phyloP scores from a whole-genome alignment of 2,888 invertebrate species.

The Pheosia tremula region DNA sequence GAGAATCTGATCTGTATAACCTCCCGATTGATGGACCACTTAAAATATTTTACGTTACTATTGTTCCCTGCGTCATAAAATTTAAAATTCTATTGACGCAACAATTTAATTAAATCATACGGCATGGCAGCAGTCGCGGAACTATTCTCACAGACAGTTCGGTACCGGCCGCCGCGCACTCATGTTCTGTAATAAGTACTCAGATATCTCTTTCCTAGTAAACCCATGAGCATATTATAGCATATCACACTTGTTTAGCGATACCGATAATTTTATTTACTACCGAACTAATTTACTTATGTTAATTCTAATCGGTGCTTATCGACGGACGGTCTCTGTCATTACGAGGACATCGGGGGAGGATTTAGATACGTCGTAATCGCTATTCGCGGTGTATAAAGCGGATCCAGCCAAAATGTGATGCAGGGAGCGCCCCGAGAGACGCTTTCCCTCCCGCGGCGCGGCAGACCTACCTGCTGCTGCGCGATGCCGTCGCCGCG shows the following conservation, averaged over 20 bases:
- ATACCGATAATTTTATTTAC: background rate
- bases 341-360: constrained; percentile 10
- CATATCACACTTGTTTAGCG: background rate
- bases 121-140: constrained; percentile 9
- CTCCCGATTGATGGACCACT: no score
- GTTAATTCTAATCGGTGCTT: constrained; percentile 18
- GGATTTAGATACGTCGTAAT: constrained; percentile 9
- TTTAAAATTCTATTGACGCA: constrained; percentile 21
- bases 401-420: background rate
- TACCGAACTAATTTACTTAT: constrained; percentile 10
- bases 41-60: no score
- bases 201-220: background rate
- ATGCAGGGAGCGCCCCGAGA: no score
- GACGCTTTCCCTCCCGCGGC: constrained; percentile 13
- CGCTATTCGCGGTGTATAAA: background rate
- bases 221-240: background rate
- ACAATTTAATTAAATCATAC: constrained; percentile 16
- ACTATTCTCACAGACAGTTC: constrained; percentile 31
- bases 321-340: constrained; percentile 14
- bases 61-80: background rate
- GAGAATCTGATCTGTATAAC: no score
- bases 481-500: background rate
- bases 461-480: background rate
- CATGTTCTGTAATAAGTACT: no score
- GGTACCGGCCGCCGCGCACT: constrained; percentile 15